Base-by-base conservation (phyloP, 2,113 vertebrate genomes). In the Thalassarche chlororhynchos region DNA sequence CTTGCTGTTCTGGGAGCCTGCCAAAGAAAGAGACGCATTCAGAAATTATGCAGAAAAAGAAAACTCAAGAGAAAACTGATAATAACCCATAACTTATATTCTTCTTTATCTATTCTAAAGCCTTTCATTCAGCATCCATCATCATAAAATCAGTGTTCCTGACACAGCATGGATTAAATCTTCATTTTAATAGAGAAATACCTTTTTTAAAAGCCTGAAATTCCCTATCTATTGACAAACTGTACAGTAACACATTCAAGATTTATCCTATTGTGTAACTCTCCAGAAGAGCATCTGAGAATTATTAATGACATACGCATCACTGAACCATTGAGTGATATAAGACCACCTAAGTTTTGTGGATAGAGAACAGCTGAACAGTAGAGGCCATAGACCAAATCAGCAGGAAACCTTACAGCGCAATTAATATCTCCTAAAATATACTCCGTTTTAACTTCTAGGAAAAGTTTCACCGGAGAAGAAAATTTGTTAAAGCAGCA, bases 1-100 rank as follows among this genome's bases (percentile, higher is more conserved):
- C 71, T 91, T 85, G 87, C 68, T 85, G 74, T 57, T 89, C 62
- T 95, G 91, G 88, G 36, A 85, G 74, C 13, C 57, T 95, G 74
- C 75, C 89, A 94, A 93, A 93, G 69, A 71, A 46, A 62, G 83
- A 89, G 17, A 83, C 36, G 18, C 32, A 79, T 60, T 71, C 69
- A 87, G 84, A 97, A 94, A 93, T 88, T 69, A 38, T 4, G 18
- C 51, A 34, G 15, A 8, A 6, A 5, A 5, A 38, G 38, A 57
- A 61, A 55, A 61, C 5, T 36, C 49, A 44, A 60, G 65, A 75
- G 68, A 95, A 79, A 93, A 86, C 12, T 29, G n/a, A 9, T 44
- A 84, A 86, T 49, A 78, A 69, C 40, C 25, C 26, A 32, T 75
- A 80, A 82, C 25, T 84, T 72, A 79, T 5, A 29, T 64, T 55